Base-by-base conservation (phyloP, 1,140 invertebrate genomes). In the Drosophila nigrodunni region DNA sequence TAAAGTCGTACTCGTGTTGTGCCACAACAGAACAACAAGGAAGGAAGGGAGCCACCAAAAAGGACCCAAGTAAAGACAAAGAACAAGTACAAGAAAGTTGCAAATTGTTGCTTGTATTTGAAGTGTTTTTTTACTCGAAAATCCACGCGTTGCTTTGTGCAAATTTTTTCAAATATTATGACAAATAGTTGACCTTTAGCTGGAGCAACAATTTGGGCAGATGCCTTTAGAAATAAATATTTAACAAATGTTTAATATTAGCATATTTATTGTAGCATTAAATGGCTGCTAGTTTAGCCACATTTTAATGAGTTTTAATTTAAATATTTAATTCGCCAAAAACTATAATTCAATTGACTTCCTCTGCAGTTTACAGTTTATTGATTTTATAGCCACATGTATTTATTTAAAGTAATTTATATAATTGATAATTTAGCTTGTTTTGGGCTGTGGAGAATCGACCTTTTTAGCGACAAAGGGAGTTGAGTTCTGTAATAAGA, bases 1-100 rank as follows among this genome's bases (percentile, higher is more conserved):
- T 30, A 30, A 30, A 30, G 0, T 4, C 2, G 25, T 6, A 30
- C 18, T 34, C 15, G 25, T 70, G 58, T 69, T 50, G 66, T 74
- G 58, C 43, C 35, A 80, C 78, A 69, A 70, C 18, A 49, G 60
- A 76, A 60, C 25, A 21, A 62, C 54, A 3, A 10, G 15, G 30
- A 18, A 55, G 50, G 18, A 35, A 35, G 37, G 25, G 35, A 15
- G 18, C 13, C 39, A 77, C 58, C 39, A 30, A 41, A 8, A 39
- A 9, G 30, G 34, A 13, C 1, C 5, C 25, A 62, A 21, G 41
- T 25, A 30, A 41, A 18, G 15, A 50, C 37, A 43, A 34, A 30
- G 25, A 34, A 52, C 34, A 34, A 30, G 49, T 30, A 34, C 34
- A 13, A 15, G 50, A 54, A 54, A 54, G 50, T 54, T 54, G 4